These are phyloP conservation scores for Chymomyza procnemis DNA, from an alignment of 2,888 invertebrate genomes.

Conservation along the genomic window DNA sequence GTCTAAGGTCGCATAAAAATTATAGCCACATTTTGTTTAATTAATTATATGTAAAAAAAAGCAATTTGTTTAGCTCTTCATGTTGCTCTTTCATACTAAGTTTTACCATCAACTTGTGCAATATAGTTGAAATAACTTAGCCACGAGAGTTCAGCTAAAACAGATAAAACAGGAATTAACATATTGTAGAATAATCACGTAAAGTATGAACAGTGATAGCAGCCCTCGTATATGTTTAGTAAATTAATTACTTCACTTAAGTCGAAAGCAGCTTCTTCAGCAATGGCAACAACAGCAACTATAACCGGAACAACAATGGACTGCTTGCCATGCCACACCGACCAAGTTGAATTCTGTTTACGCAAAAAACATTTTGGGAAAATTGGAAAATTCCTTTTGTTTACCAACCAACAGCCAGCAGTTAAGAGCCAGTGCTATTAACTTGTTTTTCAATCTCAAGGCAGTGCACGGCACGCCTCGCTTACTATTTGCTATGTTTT, in stretches of 20 bases:
- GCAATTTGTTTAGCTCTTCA: not conserved
- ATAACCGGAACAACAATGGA: not conserved
- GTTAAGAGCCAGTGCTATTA: conserved; percentile 56
- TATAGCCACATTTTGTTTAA: conserved; percentile 38
- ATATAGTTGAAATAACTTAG: too few relatives aligned
- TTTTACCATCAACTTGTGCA: too few relatives aligned
- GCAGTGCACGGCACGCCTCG: conserved; percentile 43
- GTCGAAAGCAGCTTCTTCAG: conserved; percentile 8
- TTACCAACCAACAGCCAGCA: conserved; percentile 28
- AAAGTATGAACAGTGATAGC: too few relatives aligned
- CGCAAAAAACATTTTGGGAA: conserved; percentile 50
- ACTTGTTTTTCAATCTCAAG: conserved; percentile 66
- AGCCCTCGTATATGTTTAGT: conserved; percentile 31
- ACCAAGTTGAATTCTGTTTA: conserved; percentile 54
- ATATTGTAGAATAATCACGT: too few relatives aligned
- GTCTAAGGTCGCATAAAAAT: conserved; percentile 53
- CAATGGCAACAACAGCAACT: not conserved
- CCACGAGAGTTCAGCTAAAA: too few relatives aligned
- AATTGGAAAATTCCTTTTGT: conserved; percentile 61
- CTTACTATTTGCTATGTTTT: conserved; percentile 48
- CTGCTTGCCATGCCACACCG: conserved; percentile 15
- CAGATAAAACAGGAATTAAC: too few relatives aligned
- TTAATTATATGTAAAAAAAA: not conserved
- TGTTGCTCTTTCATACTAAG: too few relatives aligned
- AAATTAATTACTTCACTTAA: conserved; percentile 68